phyloP scores from a whole-genome alignment of 1,140 invertebrate species.

The Leptoteleia sp. region DNA sequence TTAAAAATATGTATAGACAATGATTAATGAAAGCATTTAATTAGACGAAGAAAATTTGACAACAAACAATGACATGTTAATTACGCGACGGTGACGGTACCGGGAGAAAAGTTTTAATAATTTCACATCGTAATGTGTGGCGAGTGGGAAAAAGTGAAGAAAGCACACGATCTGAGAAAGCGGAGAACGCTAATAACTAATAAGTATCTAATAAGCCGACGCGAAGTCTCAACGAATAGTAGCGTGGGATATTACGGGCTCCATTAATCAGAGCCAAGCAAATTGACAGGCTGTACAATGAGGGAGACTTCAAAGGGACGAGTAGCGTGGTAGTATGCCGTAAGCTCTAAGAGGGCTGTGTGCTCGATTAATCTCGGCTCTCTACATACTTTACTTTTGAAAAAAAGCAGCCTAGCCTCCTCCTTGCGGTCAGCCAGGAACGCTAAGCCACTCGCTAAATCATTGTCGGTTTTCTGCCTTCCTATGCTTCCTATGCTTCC shows the following conservation, averaged over 20 bases:
- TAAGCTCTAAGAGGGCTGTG: slow-evolving; percentile 68
- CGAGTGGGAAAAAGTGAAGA: slow-evolving; percentile 51
- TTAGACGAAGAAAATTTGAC: too few relatives aligned
- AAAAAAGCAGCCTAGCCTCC: slow-evolving; percentile 50
- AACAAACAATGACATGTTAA: slow-evolving; percentile 4
- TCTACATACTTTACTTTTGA: slow-evolving; percentile 66
- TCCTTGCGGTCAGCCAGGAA: slow-evolving; percentile 61
- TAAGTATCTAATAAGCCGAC: slow-evolving; percentile 71
- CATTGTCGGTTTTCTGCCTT: slow-evolving; percentile 60
- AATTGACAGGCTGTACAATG: slow-evolving; percentile 73
- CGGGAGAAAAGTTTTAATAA: slow-evolving; percentile 46
- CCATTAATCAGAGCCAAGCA: slow-evolving; percentile 73
- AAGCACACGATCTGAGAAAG: slow-evolving; percentile 48
- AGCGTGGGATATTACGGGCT: slow-evolving; percentile 72
- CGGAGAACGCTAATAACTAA: slow-evolving; percentile 69
- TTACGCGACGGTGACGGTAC: slow-evolving; percentile 1
- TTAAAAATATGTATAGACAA: too few relatives aligned
- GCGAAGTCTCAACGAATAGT: slow-evolving; percentile 64
- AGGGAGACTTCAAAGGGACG: slow-evolving; percentile 70
- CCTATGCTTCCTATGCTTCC: too few relatives aligned
- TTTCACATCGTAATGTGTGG: slow-evolving; percentile 43
- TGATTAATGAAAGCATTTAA: too few relatives aligned
- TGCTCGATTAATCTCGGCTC: slow-evolving; percentile 72
- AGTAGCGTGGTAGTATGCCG: slow-evolving; percentile 58
- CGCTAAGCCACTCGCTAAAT: slow-evolving; percentile 67